Evolutionary conservation across 1,140 invertebrate genomes (phyloP).

Genomic region (Atta colombica): DNA sequence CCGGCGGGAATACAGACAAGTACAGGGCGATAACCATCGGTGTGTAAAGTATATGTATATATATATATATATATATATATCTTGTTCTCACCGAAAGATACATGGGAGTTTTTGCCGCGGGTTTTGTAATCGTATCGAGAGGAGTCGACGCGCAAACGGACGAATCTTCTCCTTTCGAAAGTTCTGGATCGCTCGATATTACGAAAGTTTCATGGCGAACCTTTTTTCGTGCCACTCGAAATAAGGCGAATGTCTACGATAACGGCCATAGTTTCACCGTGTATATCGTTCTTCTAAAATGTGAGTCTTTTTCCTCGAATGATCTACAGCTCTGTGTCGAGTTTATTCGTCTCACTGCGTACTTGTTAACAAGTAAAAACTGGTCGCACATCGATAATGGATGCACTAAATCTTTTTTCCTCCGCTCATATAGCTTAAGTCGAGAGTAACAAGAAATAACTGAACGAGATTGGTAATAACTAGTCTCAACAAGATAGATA

Average conservation of each 20-base stretch:
- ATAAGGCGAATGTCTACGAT: conserved; percentile 7
- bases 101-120: conserved; percentile 38
- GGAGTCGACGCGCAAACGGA: background rate
- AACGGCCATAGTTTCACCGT: background rate
- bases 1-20: conserved; percentile 34
- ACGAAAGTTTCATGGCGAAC: conserved; percentile 29
- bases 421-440: background rate
- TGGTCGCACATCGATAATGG: conserved; percentile 3
- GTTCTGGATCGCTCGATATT: conserved; percentile 39
- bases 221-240: conserved; percentile 25
- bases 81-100: conserved; percentile 31
- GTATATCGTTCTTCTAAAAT: background rate
- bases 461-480: background rate
- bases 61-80: background rate
- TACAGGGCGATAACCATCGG: conserved; percentile 52
- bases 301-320: conserved; percentile 1
- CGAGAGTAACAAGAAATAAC: background rate
- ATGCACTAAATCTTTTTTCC: conserved; percentile 11
- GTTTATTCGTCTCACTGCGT: background rate
- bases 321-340: background rate
- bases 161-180: conserved; percentile 48
- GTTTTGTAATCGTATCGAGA: conserved; percentile 40
- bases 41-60: conserved; percentile 16
- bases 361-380: background rate
- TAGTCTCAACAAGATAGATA: background rate